Percentiles rank a stretch among this genome's conserved stretches.
Evolutionary conservation across 2,888 invertebrate species (phyloP).

Genomic region (Drosophila paramelanica): DNA sequence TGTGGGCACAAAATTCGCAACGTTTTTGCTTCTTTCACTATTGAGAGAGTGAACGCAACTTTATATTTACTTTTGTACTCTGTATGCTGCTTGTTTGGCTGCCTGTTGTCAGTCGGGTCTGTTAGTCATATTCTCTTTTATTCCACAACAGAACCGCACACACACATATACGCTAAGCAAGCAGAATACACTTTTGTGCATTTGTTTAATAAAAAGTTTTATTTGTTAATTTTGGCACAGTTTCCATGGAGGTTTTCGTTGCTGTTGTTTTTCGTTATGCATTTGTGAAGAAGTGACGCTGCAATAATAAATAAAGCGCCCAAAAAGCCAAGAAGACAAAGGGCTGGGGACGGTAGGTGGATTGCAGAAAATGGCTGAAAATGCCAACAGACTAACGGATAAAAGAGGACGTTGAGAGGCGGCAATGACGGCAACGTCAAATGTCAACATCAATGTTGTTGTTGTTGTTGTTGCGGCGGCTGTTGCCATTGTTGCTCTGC

Average conservation of each 20-base stretch:
- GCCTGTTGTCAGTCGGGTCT: conserved; percentile 19
- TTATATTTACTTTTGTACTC: conserved; percentile 43
- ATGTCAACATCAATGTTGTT: conserved; percentile 77
- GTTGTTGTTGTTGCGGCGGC: conserved; percentile 40
- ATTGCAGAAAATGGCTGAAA: conserved; percentile 43
- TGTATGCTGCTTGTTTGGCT: conserved; percentile 27
- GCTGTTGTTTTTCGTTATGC: conserved; percentile 47
- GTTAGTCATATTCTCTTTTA: conserved; percentile 40
- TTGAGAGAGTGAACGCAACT: conserved; percentile 10
- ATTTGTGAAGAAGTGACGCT: conserved; percentile 52
- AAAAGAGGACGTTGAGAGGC: conserved; percentile 45
- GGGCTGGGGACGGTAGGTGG: not conserved
- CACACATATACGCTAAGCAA: conserved; percentile 42
- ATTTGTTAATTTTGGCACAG: conserved; percentile 75
- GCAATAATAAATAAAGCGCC: conserved; percentile 74
- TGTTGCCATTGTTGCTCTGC: conserved; percentile 35
- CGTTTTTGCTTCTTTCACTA: not conserved
- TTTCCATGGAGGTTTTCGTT: conserved; percentile 46
- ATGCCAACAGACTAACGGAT: conserved; percentile 48
- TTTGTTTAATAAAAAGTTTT: conserved; percentile 76
- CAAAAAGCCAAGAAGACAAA: conserved; percentile 28
- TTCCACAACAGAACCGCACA: conserved; percentile 23
- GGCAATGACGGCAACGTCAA: conserved; percentile 71
- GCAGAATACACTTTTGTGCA: conserved; percentile 63
- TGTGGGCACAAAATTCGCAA: conserved; percentile 8